A percentile compares a stretch with the other conserved stretches of the same genome.
Conservation (phyloP, 2,888 invertebrate species). For the Heliconius aoede region DNA sequence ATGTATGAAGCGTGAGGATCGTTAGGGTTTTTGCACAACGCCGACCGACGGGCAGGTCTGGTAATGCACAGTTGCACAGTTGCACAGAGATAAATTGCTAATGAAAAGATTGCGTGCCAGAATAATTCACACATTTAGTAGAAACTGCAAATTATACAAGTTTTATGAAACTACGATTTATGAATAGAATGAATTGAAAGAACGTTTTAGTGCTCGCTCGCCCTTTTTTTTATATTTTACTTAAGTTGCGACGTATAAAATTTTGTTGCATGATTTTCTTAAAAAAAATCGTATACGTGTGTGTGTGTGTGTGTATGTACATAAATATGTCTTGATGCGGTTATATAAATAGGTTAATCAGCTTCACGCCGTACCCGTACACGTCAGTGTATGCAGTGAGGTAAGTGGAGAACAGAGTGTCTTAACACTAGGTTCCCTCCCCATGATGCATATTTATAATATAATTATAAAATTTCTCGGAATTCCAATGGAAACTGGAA, state of each 20-base stretch:
- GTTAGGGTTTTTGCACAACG: slow-evolving; percentile 38
- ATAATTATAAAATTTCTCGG: no score
- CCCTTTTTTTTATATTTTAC: not conserved
- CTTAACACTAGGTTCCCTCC: no score
- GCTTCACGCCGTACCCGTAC: no score
- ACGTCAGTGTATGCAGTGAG: no score
- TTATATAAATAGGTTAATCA: no score
- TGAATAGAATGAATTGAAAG: slow-evolving; percentile 17
- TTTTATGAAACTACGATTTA: slow-evolving; percentile 29
- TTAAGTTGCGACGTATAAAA: not conserved
- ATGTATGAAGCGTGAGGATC: slow-evolving; percentile 32
- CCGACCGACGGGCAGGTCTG: slow-evolving; percentile 33
- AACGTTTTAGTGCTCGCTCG: slow-evolving; percentile 6
- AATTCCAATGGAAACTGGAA: no score
- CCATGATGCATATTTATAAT: no score
- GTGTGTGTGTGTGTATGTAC: no score
- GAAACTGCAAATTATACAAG: slow-evolving; percentile 27
- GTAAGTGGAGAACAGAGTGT: no score
- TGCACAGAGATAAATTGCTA: slow-evolving; percentile 41
- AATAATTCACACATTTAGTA: slow-evolving; percentile 38
- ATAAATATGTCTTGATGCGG: no score
- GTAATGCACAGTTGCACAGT: slow-evolving; percentile 37
- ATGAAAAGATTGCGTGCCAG: slow-evolving; percentile 46
- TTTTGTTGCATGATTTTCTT: not conserved
- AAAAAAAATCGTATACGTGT: not conserved